Conservation (phyloP, 2,888 invertebrate species). For the Falcaria lacertinaria region DNA sequence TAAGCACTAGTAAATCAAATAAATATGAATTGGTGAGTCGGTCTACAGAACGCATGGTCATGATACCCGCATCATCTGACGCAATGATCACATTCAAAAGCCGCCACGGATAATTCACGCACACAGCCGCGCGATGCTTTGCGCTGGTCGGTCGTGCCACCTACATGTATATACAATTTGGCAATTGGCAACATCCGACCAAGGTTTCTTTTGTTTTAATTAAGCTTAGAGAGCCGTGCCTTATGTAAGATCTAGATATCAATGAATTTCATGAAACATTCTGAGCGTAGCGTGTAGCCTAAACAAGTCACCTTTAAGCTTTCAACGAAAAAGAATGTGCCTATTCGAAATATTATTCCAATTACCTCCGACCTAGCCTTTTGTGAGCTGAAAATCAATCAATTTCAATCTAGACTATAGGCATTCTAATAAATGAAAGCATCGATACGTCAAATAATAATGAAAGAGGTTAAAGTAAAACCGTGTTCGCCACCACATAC, state of each 20-base stretch:
- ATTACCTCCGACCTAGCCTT: background rate
- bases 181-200: conserved; percentile 46
- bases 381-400: background rate
- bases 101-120: conserved; percentile 22
- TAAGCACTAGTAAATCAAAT: conserved; percentile 7
- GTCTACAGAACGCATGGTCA: background rate
- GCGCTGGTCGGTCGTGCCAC: conserved; percentile 31
- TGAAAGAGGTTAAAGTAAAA: conserved; percentile 27
- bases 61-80: conserved; percentile 32
- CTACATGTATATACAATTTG: conserved; percentile 41
- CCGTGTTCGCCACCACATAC: conserved; percentile 32
- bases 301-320: conserved; percentile 1
- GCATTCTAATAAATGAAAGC: background rate
- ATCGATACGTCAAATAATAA: conserved; percentile 3
- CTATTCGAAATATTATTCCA: background rate
- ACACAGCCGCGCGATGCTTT: conserved; percentile 35
- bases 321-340: background rate
- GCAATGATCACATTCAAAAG: conserved; percentile 39
- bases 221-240: conserved; percentile 26
- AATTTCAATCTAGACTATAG: background rate
- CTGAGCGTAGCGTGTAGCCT: conserved; percentile 4
- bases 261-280: conserved; percentile 11
- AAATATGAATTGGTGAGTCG: background rate
- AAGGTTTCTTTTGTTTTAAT: conserved; percentile 50
- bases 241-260: conserved; percentile 21